Conservation (phyloP, 2,113 vertebrate species). For the Anguilla rostrata region DNA sequence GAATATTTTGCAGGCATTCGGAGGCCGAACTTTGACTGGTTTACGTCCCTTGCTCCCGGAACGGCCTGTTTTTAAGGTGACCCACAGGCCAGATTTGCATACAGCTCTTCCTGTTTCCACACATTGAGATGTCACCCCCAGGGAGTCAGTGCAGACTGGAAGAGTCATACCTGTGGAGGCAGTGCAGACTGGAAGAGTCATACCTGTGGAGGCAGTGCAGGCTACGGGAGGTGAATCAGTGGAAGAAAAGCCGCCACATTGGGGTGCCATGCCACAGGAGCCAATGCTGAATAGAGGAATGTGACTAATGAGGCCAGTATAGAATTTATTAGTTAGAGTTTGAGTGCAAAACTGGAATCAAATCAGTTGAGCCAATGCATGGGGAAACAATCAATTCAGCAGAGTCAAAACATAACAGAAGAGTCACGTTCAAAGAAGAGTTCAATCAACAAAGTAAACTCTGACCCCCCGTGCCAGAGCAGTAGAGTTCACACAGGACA, state of each 20-base stretch:
- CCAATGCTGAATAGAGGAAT: neutral
- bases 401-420: too few relatives aligned
- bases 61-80: neutral
- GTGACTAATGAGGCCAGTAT: neutral
- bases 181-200: neutral
- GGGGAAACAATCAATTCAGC: too few relatives aligned
- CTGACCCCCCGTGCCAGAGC: too few relatives aligned
- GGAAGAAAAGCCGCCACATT: too few relatives aligned
- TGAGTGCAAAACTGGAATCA: too few relatives aligned
- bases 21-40: neutral
- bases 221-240: too few relatives aligned
- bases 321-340: too few relatives aligned
- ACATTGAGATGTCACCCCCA: neutral
- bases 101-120: neutral
- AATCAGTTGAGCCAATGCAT: too few relatives aligned
- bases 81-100: slow-evolving; percentile 14
- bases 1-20: too few relatives aligned
- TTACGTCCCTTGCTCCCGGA: neutral
- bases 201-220: neutral
- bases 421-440: too few relatives aligned
- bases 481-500: too few relatives aligned
- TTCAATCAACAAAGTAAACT: too few relatives aligned
- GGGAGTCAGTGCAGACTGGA: neutral
- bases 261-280: neutral
- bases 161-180: neutral